These are phyloP conservation scores for Geothlypis trichas DNA, from an alignment of 2,113 vertebrate genomes.

Conservation along the genomic window DNA sequence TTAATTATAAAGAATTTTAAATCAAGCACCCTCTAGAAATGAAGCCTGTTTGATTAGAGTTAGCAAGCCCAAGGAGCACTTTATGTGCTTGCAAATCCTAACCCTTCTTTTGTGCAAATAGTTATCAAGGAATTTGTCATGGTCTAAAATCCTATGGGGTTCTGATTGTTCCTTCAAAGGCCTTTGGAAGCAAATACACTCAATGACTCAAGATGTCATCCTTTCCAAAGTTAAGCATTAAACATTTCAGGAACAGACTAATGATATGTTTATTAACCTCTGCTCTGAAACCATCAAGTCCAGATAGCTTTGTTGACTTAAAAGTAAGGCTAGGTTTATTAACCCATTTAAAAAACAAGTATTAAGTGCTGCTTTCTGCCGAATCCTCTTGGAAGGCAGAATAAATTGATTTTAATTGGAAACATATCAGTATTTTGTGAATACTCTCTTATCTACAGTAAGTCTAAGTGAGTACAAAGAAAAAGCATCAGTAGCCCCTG, in stretches of 20 bases:
- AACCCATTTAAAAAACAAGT: neutral
- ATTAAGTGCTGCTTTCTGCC: neutral
- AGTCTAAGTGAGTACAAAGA: neutral
- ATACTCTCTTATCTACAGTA: neutral
- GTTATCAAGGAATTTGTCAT: neutral
- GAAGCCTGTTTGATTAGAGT: neutral
- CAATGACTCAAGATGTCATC: neutral
- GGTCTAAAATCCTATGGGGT: neutral
- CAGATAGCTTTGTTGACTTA: neutral
- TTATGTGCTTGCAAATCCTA: neutral
- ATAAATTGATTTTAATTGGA: conserved; percentile 4
- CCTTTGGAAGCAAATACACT: neutral
- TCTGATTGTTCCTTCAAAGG: neutral
- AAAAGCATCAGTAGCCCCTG: neutral
- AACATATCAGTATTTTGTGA: conserved; percentile 9
- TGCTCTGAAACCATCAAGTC: neutral
- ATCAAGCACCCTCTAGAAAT: neutral
- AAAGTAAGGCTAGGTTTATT: neutral
- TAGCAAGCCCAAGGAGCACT: neutral
- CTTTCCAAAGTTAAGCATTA: neutral
- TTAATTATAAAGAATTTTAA: conserved; percentile 16
- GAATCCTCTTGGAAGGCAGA: neutral
- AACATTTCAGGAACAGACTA: neutral
- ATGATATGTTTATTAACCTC: conserved; percentile 29
- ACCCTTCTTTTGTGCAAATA: neutral